Base-by-base conservation (phyloP, 2,113 vertebrate genomes). In the Sinocyclocheilus maitianheensis region DNA sequence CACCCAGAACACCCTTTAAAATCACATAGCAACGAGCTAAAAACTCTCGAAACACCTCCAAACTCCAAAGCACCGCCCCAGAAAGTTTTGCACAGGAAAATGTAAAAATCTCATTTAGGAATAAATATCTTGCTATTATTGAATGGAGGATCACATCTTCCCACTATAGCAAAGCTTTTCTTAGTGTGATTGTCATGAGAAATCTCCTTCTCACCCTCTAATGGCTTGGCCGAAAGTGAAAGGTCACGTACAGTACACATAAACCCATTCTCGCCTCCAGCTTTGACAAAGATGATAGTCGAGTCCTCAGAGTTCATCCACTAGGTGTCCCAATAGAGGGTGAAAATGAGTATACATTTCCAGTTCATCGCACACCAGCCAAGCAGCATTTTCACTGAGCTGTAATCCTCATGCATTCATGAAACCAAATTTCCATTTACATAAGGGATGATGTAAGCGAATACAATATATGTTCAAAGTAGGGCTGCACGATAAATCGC, bases 191-290 rank as follows among this genome's bases (percentile, higher is more conserved):
- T 51, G 79, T 76, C 58, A 18, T 40, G 65, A 82, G 85, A 40
- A 63, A 75, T 62, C 78, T 86, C 16, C 11, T 77, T 75, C 71
- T 53, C 85, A 86, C 69, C 81, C 69, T 58, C 48, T 83, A 83
- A 83, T 74, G 69, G 81, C 69, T 48, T 43, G 55, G 40, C 55
- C 9, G 60, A 86, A 83, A 82, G 71, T 86, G 79, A 30, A 62
- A 37, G 71, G 79, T 77, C 51, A 43, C 24, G 5, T 82, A 34
- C 11, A 7, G 55, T 53, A 75, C 85, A 60, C 60, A 82, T 67
- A 67, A 40, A 86, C 53, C 79, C 79, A 85, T 80, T 85, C n/a
- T 81, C 51, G 4, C 84, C 84, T 53, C 84, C 55, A 79, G 48
- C 76, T 79, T 85, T 79, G 76, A 85, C 84, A 69, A 71, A 79